Evolutionary conservation across 2,888 invertebrate species (phyloP), one percentile per base, ranked within the genome.

Genomic region (Meteorus cinctellus): DNA sequence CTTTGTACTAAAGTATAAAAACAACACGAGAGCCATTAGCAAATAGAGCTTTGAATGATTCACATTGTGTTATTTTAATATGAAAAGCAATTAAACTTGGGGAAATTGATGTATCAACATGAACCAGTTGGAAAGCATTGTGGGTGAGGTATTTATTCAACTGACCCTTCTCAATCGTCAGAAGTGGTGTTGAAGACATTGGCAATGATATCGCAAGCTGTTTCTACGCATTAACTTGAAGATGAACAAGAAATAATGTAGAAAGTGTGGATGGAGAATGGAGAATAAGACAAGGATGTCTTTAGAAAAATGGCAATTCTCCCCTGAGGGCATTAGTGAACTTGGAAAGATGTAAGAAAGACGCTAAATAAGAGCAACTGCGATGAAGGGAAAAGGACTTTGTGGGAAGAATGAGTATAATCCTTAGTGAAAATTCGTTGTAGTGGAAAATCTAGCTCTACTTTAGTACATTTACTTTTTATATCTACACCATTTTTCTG

Each of bases 241-340:
- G 51, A 72, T 31, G 73, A 73, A 67, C 41, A 66, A 67, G 73
- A 73, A 73, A 63, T 62, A 55, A 67, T 41, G 62, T 65, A 16
- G 48, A n/a, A 45, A 45, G 45, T 45, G 14, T 45, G 16, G 16
- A 24, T 14, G 4, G n/a, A n/a, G 16, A 48, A n/a, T 16, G 48
- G 48, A 48, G 10, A 45, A 45, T 0, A 48, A 24, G n/a, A 48
- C 29, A 29, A 51, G 31, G 68, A 29, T 51, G 68, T 36, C 36
- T 36, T 62, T 41, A 60, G 41, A 41, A 71, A 71, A 71, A 71
- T 41, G 41, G 45, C 41, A 24, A 62, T 60, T 41, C 29, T 62
- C 63, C n/a, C 19, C 29, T 10, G 72, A 72, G 70, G 31, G 24
- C 14, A 1, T 16, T 34, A 36, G 60, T n/a, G 12, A 45, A 60